phyloP scores from a whole-genome alignment of 2,797 vertebrate genomes.

The Takifugu rubripes region DNA sequence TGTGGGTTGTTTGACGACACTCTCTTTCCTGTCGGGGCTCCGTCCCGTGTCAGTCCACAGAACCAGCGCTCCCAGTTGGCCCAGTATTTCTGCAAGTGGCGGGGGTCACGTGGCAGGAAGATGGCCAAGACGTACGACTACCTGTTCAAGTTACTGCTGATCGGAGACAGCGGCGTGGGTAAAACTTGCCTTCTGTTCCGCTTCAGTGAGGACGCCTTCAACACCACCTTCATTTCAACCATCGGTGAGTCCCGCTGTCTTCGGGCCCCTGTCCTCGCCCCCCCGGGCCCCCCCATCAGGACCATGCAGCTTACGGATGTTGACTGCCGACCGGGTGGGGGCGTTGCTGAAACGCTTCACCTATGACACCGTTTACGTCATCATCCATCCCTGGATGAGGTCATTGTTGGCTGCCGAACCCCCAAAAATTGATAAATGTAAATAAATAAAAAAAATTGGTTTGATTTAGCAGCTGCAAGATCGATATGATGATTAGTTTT shows the following conservation, averaged over 20 bases:
- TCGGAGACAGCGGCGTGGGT: conserved; percentile 91
- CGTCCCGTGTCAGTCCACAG: conserved; percentile 1
- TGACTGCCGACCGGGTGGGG: background rate
- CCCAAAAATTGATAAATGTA: too few relatives aligned
- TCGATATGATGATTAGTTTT: too few relatives aligned
- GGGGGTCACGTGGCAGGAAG: conserved; percentile 17
- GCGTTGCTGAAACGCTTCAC: background rate
- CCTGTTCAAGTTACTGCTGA: conserved; percentile 91
- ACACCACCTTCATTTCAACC: conserved; percentile 88
- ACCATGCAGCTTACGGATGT: background rate
- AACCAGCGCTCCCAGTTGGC: conserved; percentile 1
- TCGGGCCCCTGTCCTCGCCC: background rate
- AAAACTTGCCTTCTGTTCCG: conserved; percentile 92
- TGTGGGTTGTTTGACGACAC: background rate
- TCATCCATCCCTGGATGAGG: too few relatives aligned
- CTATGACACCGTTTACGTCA: conserved; percentile 8
- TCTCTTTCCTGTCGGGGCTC: conserved; percentile 38
- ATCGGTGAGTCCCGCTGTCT: conserved; percentile 76
- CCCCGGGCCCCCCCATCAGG: background rate
- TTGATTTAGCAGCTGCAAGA: too few relatives aligned
- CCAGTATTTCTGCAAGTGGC: conserved; percentile 4
- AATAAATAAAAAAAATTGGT: too few relatives aligned
- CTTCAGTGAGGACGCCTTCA: conserved; percentile 88
- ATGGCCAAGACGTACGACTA: conserved; percentile 90
- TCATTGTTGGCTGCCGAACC: too few relatives aligned